Evolutionary conservation across 2,113 vertebrate species (phyloP).

Genomic region (Colistium nudipinnis): DNA sequence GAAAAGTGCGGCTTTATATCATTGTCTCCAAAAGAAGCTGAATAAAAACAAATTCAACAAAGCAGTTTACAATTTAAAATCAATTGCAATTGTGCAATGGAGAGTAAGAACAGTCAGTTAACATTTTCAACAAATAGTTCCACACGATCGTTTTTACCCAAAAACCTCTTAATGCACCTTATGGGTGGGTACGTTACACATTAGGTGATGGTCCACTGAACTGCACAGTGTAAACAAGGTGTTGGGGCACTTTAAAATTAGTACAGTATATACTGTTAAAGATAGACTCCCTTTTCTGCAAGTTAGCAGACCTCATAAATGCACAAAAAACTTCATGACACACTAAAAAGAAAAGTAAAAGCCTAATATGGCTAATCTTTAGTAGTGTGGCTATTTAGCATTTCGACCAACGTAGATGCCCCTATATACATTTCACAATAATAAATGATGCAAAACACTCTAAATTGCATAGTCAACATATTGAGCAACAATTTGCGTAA

Average conservation of each 20-base stretch:
- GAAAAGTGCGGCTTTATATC: neutral
- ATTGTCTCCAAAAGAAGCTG: neutral
- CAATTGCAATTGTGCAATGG: too few species aligned
- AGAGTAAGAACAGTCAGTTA: too few species aligned
- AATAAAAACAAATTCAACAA: too few species aligned
- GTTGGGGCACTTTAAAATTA: neutral
- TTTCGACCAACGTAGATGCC: neutral
- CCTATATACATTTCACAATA: conserved; percentile 7
- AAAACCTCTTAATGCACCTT: too few species aligned
- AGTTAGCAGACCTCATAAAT: too few species aligned
- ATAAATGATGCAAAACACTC: conserved; percentile 1
- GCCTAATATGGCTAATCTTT: neutral
- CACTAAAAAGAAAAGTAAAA: neutral
- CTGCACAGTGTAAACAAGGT: too few species aligned
- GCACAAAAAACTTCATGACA: neutral
- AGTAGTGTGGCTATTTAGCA: neutral
- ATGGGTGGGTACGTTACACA: too few species aligned
- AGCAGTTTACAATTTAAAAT: too few species aligned
- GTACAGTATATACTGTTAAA: neutral
- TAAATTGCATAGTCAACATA: conserved; percentile 17
- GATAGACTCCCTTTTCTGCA: neutral
- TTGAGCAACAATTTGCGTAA: neutral
- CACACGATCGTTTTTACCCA: too few species aligned
- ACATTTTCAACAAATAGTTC: too few species aligned
- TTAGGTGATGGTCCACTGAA: too few species aligned